A percentile compares a stretch with the other conserved stretches of the same genome.
Conservation (phyloP, 1,140 invertebrate genomes). For the Nymphalis io region DNA sequence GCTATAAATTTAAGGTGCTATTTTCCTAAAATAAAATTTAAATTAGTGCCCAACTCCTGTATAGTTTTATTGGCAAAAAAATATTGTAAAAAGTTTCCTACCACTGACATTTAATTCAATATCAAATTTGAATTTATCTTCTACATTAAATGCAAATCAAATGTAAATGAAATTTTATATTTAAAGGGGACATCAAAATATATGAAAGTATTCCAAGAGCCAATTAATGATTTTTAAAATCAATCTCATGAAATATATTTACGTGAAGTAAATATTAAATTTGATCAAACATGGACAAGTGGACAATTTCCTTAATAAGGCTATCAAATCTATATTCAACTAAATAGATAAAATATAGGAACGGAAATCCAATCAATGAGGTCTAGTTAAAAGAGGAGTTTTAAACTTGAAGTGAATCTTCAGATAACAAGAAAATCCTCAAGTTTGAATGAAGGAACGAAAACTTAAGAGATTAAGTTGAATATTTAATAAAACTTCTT, state of each 20-base stretch:
- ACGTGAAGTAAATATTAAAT: neutral
- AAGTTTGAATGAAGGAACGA: conserved; percentile 2
- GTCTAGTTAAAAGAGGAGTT: neutral
- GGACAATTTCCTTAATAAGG: neutral
- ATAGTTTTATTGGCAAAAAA: no score
- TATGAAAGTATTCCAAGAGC: no score
- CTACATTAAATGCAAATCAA: no score
- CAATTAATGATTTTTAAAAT: no score
- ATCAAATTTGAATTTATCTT: no score
- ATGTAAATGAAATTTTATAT: no score
- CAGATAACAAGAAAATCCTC: conserved; percentile 1
- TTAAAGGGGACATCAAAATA: no score
- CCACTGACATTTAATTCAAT: no score
- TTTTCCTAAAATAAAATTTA: no score
- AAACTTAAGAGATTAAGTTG: neutral
- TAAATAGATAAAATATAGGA: neutral
- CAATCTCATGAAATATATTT: neutral
- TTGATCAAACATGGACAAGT: neutral
- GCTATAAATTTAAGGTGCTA: no score
- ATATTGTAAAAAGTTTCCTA: no score
- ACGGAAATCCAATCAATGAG: conserved; percentile 3
- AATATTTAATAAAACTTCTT: conserved; percentile 1
- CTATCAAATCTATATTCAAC: neutral
- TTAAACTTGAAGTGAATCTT: neutral
- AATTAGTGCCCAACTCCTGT: no score